Percentiles rank a stretch among this genome's conserved stretches.
Conservation (phyloP, 1,140 invertebrate species). For the Lutraria rhynchaena region DNA sequence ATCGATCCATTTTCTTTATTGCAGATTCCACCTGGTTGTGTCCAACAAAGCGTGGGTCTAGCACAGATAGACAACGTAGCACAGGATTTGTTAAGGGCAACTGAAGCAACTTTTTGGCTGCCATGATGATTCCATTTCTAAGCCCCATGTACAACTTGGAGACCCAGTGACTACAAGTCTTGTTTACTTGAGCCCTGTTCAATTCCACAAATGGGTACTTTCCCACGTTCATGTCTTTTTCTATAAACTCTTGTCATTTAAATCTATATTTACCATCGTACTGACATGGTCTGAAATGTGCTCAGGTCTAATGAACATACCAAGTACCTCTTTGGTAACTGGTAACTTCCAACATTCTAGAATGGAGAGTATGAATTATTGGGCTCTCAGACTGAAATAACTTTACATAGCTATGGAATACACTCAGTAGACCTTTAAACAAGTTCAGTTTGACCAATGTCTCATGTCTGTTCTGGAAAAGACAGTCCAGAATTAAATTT, state of each 20-base stretch:
- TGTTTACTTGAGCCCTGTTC: slow-evolving; percentile 8
- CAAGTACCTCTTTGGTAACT: background rate
- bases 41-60: slow-evolving; percentile 35
- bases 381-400: slow-evolving; percentile 27
- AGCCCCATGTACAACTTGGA: background rate
- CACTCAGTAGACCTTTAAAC: slow-evolving; percentile 21
- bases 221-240: slow-evolving; percentile 17
- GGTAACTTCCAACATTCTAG: slow-evolving; percentile 21
- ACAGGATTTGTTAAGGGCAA: slow-evolving; percentile 9
- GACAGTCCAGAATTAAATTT: too few species aligned
- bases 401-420: slow-evolving; percentile 35
- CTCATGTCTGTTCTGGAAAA: background rate
- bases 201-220: slow-evolving; percentile 2
- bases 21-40: background rate
- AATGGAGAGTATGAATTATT: slow-evolving; percentile 19
- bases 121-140: slow-evolving; percentile 16
- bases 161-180: slow-evolving; percentile 22
- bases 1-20: background rate
- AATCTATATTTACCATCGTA: slow-evolving; percentile 30
- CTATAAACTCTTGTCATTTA: background rate
- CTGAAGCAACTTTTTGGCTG: slow-evolving; percentile 23
- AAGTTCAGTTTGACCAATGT: slow-evolving; percentile 9
- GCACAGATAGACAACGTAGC: background rate
- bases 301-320: slow-evolving; percentile 39
- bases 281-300: background rate